Conservation (phyloP, 2,888 invertebrate genomes). For the Scotopteryx bipunctaria region DNA sequence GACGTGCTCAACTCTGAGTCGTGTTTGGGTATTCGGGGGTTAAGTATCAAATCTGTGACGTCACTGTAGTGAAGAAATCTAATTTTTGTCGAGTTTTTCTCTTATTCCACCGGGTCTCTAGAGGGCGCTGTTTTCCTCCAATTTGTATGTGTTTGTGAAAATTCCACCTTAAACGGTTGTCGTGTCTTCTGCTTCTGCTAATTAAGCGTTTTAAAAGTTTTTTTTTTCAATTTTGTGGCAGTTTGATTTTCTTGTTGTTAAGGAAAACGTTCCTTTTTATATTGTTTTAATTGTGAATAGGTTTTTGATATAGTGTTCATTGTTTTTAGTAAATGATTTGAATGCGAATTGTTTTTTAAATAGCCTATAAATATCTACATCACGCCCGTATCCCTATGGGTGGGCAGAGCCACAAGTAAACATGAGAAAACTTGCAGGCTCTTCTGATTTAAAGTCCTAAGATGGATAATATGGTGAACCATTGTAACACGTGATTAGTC, state of each 20-base stretch:
- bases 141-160: slow-evolving; percentile 79
- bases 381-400: no score
- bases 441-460: no score
- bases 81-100: slow-evolving; percentile 81
- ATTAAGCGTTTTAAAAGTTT: slow-evolving; percentile 46
- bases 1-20: no score
- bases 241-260: slow-evolving; percentile 16
- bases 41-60: slow-evolving; percentile 57
- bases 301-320: no score
- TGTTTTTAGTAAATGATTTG: no score
- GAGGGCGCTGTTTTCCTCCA: slow-evolving; percentile 70
- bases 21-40: no score
- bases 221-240: slow-evolving; percentile 23
- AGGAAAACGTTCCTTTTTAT: slow-evolving; percentile 1
- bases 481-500: no score
- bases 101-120: slow-evolving; percentile 58
- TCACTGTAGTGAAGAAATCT: slow-evolving; percentile 67
- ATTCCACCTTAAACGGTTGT: slow-evolving; percentile 64
- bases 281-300: neutral
- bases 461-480: no score
- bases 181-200: slow-evolving; percentile 52
- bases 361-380: no score
- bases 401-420: no score
- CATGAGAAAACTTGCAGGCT: no score
- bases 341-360: no score